Conservation (phyloP, 2,113 vertebrate species). For the Caranx melampygus region DNA sequence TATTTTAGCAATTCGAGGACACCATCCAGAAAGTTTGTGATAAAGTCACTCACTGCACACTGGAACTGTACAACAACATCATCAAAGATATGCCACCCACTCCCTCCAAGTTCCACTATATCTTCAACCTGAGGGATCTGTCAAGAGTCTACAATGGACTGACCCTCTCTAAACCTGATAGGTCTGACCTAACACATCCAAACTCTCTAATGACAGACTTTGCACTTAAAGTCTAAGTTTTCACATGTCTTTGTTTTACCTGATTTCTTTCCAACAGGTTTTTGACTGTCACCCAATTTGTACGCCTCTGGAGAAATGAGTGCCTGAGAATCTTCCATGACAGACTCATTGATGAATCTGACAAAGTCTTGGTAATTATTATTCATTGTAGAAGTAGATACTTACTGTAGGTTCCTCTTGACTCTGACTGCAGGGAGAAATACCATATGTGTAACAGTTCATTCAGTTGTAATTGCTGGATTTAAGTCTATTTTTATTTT, state of each 20-base stretch:
- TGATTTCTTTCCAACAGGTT: slow-evolving; percentile 82
- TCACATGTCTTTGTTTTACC: slow-evolving; percentile 2
- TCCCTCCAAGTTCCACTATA: slow-evolving; percentile 98
- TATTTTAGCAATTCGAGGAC: slow-evolving; percentile 86
- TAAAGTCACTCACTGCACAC: slow-evolving; percentile 89
- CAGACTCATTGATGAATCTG: slow-evolving; percentile 89
- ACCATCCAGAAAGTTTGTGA: slow-evolving; percentile 84
- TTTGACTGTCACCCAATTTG: slow-evolving; percentile 89
- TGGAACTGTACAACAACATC: slow-evolving; percentile 90
- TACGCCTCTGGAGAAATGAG: slow-evolving; percentile 97
- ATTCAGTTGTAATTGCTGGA: background rate
- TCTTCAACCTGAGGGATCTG: slow-evolving; percentile 96
- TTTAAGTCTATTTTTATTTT: background rate
- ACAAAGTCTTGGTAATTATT: slow-evolving; percentile 88
- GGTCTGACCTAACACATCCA: slow-evolving; percentile 78
- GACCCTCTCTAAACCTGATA: slow-evolving; percentile 87
- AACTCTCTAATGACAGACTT: background rate
- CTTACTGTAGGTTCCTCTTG: background rate
- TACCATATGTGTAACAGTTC: background rate
- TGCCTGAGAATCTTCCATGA: slow-evolving; percentile 96
- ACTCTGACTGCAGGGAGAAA: background rate
- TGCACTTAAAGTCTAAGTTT: background rate
- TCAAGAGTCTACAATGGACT: slow-evolving; percentile 93
- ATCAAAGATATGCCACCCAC: slow-evolving; percentile 92
- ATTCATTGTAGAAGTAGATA: background rate